Conservation (phyloP, 2,888 invertebrate species). For the Caenorhabditis macrosperma region DNA sequence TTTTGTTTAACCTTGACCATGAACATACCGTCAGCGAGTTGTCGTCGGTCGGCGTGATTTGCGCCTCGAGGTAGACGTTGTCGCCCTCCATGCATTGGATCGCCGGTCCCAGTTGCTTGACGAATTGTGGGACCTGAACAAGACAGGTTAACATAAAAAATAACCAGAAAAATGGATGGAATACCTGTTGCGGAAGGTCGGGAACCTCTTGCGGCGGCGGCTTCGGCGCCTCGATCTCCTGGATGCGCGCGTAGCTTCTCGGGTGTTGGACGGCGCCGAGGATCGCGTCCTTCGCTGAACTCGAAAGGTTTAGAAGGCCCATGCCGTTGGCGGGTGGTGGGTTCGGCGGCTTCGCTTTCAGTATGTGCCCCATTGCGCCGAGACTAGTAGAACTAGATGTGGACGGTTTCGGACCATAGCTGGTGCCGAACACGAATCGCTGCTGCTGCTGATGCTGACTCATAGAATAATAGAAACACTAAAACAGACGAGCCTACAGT, state of each 20-base stretch:
- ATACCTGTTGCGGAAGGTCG: constrained; percentile 72
- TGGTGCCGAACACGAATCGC: constrained; percentile 40
- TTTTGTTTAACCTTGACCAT: constrained; percentile 42
- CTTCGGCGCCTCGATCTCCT: constrained; percentile 77
- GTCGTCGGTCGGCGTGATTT: constrained; percentile 82
- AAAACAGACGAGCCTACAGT: constrained; percentile 10
- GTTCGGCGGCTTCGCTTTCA: constrained; percentile 15
- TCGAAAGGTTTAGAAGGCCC: constrained; percentile 62
- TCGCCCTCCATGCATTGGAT: constrained; percentile 81
- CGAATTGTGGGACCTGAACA: constrained; percentile 74
- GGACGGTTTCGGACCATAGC: constrained; percentile 50
- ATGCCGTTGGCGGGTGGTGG: constrained; percentile 41
- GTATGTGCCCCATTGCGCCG: constrained; percentile 25
- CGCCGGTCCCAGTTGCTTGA: constrained; percentile 73
- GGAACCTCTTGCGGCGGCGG: constrained; percentile 72
- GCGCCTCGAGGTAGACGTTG: constrained; percentile 82
- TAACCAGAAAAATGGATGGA: neutral
- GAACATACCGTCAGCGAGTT: constrained; percentile 73
- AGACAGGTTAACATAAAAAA: no score
- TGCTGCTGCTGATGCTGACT: neutral
- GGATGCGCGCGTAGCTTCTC: constrained; percentile 73
- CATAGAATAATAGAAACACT: constrained; percentile 19
- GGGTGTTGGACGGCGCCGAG: constrained; percentile 76
- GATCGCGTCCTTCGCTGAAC: constrained; percentile 77
- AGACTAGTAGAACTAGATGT: constrained; percentile 21